Evolutionary conservation across 30 jellyfish, hydroid and myxozoan species (phyloP), one percentile per base, ranked within the genome.

Genomic region (Cassiopea andromeda): DNA sequence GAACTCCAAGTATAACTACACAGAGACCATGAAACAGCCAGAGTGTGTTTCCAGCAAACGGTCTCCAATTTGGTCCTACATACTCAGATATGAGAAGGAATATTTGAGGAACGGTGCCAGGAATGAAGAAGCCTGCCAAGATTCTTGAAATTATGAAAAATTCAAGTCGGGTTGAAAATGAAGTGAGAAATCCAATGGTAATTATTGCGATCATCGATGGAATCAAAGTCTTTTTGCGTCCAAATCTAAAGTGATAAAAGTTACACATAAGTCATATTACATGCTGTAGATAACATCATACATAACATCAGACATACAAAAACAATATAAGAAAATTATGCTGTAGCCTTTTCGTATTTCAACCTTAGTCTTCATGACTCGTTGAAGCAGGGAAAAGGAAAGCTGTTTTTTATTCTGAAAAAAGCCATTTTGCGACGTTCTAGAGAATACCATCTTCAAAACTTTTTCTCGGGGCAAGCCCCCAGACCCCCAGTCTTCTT

Each of bases 21-120:
- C 97, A 81, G 1, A 81, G 1, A 43, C 96, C 84, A 75, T 84
- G 80, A 2, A 85, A 44, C 3, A 94, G 13, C 97, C 97, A 94
- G 3, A 90, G 82, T 1, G 89, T 75, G 10, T 75, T 85, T 44
- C 98, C 98, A 38, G 98, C 97, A 66, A 69, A 17, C 10, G 98
- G 98, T 1, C 98, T 93, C 77, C 88, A 75, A 60, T 87, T 85
- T 68, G 93, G 91, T 69, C 98, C 98, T 12, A 90, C 98, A 66
- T 84, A 60, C 67, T 94, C 98, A 6, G 96, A 74, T 17, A 82
- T 57, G 57, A 94, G 50, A 48, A 94, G 90, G 79, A 94, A 85
- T 83, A 87, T 78, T 67, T 85, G 98, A 12, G 86, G 87, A 43
- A 67, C 19, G 46, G 73, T 84, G 19, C 97, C 98, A 38, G 98